These are phyloP conservation scores for Aphelenchoides fujianensis DNA, from an alignment of 1,140 invertebrate species.

Conservation along the genomic window DNA sequence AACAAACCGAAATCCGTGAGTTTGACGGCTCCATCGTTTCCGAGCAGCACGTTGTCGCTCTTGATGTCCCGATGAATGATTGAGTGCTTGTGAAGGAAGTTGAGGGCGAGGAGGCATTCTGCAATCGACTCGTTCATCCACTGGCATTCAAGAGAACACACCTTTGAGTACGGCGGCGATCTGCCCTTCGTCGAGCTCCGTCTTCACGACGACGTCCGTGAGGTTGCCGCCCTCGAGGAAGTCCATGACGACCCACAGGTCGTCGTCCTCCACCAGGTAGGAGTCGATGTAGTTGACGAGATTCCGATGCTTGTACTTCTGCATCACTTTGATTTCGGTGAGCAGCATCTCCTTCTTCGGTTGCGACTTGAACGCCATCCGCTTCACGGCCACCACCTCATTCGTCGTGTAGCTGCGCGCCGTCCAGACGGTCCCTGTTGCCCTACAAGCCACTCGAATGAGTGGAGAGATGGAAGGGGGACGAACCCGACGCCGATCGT, in stretches of 20 bases:
- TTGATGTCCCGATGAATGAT: slow-evolving; percentile 62
- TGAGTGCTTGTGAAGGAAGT: slow-evolving; percentile 57
- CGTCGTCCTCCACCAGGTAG: slow-evolving; percentile 61
- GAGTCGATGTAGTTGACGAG: slow-evolving; percentile 66
- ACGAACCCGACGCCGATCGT: slow-evolving; percentile 61
- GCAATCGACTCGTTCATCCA: background rate
- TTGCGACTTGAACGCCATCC: slow-evolving; percentile 66
- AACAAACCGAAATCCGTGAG: slow-evolving; percentile 56
- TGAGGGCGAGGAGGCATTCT: slow-evolving; percentile 57
- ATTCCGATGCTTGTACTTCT: slow-evolving; percentile 62
- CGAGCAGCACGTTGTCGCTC: slow-evolving; percentile 59
- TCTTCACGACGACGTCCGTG: slow-evolving; percentile 68
- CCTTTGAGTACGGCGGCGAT: slow-evolving; percentile 60
- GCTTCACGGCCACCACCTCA: slow-evolving; percentile 66
- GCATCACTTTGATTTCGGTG: slow-evolving; percentile 66
- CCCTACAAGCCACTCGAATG: too few species aligned
- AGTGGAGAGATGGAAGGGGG: slow-evolving; percentile 22
- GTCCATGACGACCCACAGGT: slow-evolving; percentile 69
- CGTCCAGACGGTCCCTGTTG: slow-evolving; percentile 65
- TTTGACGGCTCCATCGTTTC: slow-evolving; percentile 59
- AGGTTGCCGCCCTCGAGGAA: slow-evolving; percentile 67
- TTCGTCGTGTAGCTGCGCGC: slow-evolving; percentile 59
- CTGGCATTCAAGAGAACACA: slow-evolving; percentile 16
- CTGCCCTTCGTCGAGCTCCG: slow-evolving; percentile 66
- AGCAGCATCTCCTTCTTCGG: slow-evolving; percentile 67